Evolutionary conservation across 2,888 invertebrate genomes (phyloP).

Genomic region (Kuschelorhynchus macadamiae): DNA sequence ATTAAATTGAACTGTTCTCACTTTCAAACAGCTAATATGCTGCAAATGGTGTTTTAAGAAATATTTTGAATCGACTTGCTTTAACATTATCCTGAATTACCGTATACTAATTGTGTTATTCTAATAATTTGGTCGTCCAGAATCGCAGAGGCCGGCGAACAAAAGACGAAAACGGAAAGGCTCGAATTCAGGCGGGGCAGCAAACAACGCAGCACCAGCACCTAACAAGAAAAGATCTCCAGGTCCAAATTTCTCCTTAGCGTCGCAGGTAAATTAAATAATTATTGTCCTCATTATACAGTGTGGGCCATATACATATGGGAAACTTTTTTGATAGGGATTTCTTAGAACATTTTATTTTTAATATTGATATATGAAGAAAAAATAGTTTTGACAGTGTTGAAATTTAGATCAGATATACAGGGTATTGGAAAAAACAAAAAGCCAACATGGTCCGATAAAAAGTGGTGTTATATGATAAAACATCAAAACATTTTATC

Average conservation of each 20-base stretch:
- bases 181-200: conserved; percentile 87
- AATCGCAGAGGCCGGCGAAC: conserved; percentile 94
- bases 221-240: conserved; percentile 96
- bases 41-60: too few species aligned
- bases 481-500: too few species aligned
- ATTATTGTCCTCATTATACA: not conserved
- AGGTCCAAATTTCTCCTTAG: conserved; percentile 95
- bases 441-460: not conserved
- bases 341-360: too few species aligned
- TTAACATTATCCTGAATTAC: conserved; percentile 1
- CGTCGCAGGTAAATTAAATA: conserved; percentile 82
- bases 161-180: conserved; percentile 98
- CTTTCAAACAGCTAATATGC: too few species aligned
- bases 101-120: conserved; percentile 49
- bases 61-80: conserved; percentile 13
- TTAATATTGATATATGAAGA: too few species aligned
- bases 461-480: not conserved
- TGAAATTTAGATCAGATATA: too few species aligned
- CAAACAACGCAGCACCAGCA: conserved; percentile 86
- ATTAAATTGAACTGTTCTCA: too few species aligned
- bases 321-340: too few species aligned
- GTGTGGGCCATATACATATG: too few species aligned
- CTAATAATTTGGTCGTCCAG: conserved; percentile 69
- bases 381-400: too few species aligned
- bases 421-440: too few species aligned